Evolutionary conservation across 2,797 vertebrate genomes (phyloP), one percentile per base, ranked within the genome.

Genomic region (Helarctos malayanus): DNA sequence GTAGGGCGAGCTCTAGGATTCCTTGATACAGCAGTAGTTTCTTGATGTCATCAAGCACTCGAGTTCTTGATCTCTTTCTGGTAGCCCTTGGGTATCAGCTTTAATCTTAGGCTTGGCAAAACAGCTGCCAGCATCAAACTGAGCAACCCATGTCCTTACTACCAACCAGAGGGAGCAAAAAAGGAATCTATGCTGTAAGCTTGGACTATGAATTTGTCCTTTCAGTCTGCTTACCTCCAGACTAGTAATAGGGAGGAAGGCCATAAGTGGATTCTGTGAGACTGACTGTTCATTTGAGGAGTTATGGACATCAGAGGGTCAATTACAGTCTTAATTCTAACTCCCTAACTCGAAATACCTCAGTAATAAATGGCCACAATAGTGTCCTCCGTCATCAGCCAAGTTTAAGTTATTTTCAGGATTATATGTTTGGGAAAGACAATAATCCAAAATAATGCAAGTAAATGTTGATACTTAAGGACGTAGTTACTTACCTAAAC

Each of bases 381-480:
- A 45, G 25, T 82, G 27, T 94, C 95, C 75, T 95, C 27, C 35
- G 85, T 93, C 54, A 92, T 61, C 85, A 92, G 49, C 71, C 89
- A 96, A 68, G 45, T 95, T 95, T 65, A 79, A 73, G 56, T 94
- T 96, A 80, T 85, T 86, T 96, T 83, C n/a, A 89, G 41, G 49
- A 56, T 93, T 54, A n/a, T 94, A 27, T 86, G 16, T 81, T 97
- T 96, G 38, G 38, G 81, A 96, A 96, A 91, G 54, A 45, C 78
- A 69, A 18, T 95, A 52, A 84, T 91, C 59, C 68, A 78, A 84
- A 96, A 81, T 86, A 29, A 41, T 90, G 96, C 79, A 93, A 93
- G 47, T 83, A 84, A 94, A 92, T 68, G 12, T 71, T 97, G 79
- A 76, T 91, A 86, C 38, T 81, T 95, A 69, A 90, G 81, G 9